These are phyloP conservation scores for Hephaestus fuliginosus DNA, from an alignment of 2,797 vertebrate genomes.

Conservation along the genomic window DNA sequence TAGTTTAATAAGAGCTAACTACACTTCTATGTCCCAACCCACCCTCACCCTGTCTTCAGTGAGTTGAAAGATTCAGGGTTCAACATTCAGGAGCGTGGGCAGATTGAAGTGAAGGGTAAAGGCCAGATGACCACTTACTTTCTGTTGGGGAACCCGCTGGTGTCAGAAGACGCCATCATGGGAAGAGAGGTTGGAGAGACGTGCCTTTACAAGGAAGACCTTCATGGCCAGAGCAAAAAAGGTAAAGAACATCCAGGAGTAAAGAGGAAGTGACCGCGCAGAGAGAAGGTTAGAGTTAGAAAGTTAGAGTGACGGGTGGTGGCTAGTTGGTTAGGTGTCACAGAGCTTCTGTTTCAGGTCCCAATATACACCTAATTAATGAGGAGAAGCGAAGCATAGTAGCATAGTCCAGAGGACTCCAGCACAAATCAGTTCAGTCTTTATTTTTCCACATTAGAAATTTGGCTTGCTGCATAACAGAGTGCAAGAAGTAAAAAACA, in stretches of 20 bases:
- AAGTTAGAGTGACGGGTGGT: too few species aligned
- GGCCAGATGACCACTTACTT: slow-evolving; percentile 88
- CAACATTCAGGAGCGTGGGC: slow-evolving; percentile 75
- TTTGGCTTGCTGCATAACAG: too few species aligned
- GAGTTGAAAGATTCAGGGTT: slow-evolving; percentile 68
- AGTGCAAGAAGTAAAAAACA: too few species aligned
- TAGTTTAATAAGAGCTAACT: not conserved
- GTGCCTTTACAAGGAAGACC: slow-evolving; percentile 52
- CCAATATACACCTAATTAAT: too few species aligned
- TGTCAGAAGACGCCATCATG: slow-evolving; percentile 86
- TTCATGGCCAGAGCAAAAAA: not conserved
- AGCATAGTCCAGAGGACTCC: too few species aligned
- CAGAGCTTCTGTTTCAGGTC: too few species aligned
- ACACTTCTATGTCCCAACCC: not conserved
- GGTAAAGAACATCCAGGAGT: slow-evolving; percentile 23
- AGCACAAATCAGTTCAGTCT: too few species aligned
- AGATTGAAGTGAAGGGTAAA: slow-evolving; percentile 90
- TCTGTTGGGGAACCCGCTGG: slow-evolving; percentile 79
- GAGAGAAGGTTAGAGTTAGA: too few species aligned
- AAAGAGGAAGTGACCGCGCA: too few species aligned
- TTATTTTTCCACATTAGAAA: too few species aligned
- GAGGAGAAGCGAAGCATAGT: too few species aligned
- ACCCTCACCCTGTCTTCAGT: slow-evolving; percentile 11
- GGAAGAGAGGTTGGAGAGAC: slow-evolving; percentile 52
- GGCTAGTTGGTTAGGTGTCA: too few species aligned